phyloP scores from a whole-genome alignment of 2,797 vertebrate genomes.

The Glossophaga mutica region DNA sequence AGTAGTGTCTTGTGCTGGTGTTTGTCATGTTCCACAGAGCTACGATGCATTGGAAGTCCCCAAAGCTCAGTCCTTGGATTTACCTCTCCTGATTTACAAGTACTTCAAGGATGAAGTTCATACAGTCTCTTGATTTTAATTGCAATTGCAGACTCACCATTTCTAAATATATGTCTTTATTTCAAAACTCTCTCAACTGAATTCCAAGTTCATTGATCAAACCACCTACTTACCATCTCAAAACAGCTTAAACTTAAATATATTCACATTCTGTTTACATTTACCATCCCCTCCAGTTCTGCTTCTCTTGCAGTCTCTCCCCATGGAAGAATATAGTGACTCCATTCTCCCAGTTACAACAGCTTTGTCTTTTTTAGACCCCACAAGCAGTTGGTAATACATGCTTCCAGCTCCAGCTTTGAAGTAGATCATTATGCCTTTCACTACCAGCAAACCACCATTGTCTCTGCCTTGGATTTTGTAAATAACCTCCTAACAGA shows the following conservation, averaged over 20 bases:
- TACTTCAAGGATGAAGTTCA: not conserved
- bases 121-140: not conserved
- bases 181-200: not conserved
- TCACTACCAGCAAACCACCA: not conserved
- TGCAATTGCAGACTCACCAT: not conserved
- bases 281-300: not conserved
- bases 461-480: not conserved
- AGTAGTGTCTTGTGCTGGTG: not conserved
- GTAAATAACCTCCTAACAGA: not conserved
- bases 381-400: not conserved
- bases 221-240: not conserved
- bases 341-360: not conserved
- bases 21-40: not conserved
- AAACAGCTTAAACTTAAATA: not conserved
- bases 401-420: not conserved
- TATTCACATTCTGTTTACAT: not conserved
- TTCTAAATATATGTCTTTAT: not conserved
- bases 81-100: not conserved
- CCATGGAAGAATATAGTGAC: not conserved
- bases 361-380: not conserved
- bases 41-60: not conserved
- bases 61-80: not conserved
- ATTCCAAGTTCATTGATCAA: not conserved
- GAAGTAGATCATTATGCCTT: not conserved
- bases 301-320: not conserved